Evolutionary conservation across 2,113 vertebrate species (phyloP).

Genomic region (Bothrops jararaca): DNA sequence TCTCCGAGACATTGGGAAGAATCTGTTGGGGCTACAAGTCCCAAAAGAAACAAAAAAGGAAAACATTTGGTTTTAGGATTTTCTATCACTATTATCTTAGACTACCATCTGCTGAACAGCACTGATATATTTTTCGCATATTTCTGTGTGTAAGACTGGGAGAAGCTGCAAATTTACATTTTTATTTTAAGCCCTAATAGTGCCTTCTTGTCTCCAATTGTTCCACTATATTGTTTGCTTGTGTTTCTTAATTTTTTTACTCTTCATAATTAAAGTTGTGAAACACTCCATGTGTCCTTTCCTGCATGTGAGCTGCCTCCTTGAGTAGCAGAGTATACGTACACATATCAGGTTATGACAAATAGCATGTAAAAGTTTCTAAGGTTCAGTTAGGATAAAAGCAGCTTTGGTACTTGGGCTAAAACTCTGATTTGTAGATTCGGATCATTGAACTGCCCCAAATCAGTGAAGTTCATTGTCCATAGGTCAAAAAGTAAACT

Average conservation of each 20-base stretch:
- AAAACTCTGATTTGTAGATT: neutral
- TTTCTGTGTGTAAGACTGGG: neutral
- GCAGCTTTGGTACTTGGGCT: neutral
- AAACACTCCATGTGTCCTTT: neutral
- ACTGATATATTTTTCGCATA: neutral
- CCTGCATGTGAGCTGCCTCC: neutral
- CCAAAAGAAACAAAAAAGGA: neutral
- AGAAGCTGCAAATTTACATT: neutral
- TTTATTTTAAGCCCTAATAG: neutral
- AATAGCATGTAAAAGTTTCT: neutral
- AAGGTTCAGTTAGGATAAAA: neutral
- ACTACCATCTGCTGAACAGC: neutral
- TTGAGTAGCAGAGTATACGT: neutral
- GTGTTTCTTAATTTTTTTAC: neutral
- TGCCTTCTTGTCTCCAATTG: too few relatives aligned
- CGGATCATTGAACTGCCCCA: neutral
- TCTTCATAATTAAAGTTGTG: neutral
- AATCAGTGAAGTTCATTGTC: neutral
- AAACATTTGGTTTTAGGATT: neutral
- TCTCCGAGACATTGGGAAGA: slow-evolving; percentile 77
- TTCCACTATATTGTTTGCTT: neutral
- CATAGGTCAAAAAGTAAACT: neutral
- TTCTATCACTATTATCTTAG: neutral
- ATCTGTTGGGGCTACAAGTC: slow-evolving; percentile 78
- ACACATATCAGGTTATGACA: neutral